Evolutionary conservation across 2,797 vertebrate genomes (phyloP), one percentile per base, ranked within the genome.

Genomic region (Neosalanx taihuensis): DNA sequence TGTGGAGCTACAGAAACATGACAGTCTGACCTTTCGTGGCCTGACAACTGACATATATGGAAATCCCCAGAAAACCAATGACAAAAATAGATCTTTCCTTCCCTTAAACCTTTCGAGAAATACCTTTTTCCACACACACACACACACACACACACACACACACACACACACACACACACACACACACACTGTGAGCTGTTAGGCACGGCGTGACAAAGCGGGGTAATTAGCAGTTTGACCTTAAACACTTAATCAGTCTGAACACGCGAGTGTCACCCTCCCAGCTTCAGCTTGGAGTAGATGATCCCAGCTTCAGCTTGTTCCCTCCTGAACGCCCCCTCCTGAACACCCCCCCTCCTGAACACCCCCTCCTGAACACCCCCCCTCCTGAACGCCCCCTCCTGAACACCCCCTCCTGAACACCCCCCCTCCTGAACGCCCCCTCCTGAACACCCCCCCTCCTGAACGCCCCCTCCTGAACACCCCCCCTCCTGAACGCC

Each of bases 211-310:
- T 78, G 76, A 86, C 81, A 74, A 80, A 63, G 76, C 84, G 74
- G 70, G 85, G 87, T 88, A 88, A 91, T 93, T 91, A 92, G 85
- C 84, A 59, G 79, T 70, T 84, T 89, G 81, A 80, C 77, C 80
- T 76, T 80, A 74, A 84, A 86, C 87, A 84, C 84, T 89, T 90
- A 91, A 91, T 89, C 89, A 87, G 84, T 79, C 64, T 46, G 77
- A 83, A 87, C 88, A 85, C 84, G 81, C 82, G 78, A 86, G 77
- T 79, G 68, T 83, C 68, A 81, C 64, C 78, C 80, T 77, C 83
- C 67, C 81, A 76, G 74, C 30, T 18, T 81, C 81, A 78, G 75
- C 72, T 57, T 74, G 70, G 77, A 49, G 18, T 6, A 31, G 29
- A 63, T 70, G 61, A 60, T 64, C 66, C 63, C 72, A 33, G 62